A percentile compares a stretch with the other conserved stretches of the same genome.
phyloP scores from a whole-genome alignment of 1,140 invertebrate genomes.

The Laupala kohalensis region DNA sequence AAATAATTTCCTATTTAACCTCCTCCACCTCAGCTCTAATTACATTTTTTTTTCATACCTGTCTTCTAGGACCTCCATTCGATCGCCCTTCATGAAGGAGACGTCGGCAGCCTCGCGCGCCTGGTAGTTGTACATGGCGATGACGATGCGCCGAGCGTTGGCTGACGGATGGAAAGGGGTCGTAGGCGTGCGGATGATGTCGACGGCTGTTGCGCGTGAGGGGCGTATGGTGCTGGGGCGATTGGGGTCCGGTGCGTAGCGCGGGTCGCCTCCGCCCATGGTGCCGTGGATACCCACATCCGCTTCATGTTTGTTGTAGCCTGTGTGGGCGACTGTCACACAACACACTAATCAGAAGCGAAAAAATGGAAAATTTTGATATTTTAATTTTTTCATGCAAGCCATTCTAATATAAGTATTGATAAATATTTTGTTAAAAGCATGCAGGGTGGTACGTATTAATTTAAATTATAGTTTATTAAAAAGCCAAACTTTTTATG shows the following conservation, averaged over 20 bases:
- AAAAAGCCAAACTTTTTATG: too few relatives aligned
- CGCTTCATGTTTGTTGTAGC: conserved; percentile 2
- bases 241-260: conserved; percentile 67
- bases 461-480: too few relatives aligned
- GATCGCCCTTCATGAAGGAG: conserved; percentile 81
- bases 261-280: conserved; percentile 38
- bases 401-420: too few relatives aligned
- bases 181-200: conserved; percentile 53
- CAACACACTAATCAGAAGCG: neutral
- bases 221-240: conserved; percentile 35
- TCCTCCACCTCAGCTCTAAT: neutral
- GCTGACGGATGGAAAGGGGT: conserved; percentile 31
- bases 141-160: conserved; percentile 49
- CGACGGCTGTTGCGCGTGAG: conserved; percentile 39
- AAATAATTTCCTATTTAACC: conserved; percentile 23
- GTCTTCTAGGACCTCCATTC: conserved; percentile 79
- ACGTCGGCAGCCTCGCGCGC: conserved; percentile 81
- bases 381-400: too few relatives aligned
- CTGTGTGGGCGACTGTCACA: conserved; percentile 1
- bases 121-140: conserved; percentile 83
- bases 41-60: conserved; percentile 36
- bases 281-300: conserved; percentile 19
- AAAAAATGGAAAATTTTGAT: neutral
- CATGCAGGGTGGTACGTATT: too few relatives aligned
- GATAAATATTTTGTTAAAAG: too few relatives aligned